Percentiles rank a stretch among this genome's conserved stretches.
phyloP scores from a whole-genome alignment of 2,113 vertebrate genomes.

The Boleophthalmus pectinirostris region DNA sequence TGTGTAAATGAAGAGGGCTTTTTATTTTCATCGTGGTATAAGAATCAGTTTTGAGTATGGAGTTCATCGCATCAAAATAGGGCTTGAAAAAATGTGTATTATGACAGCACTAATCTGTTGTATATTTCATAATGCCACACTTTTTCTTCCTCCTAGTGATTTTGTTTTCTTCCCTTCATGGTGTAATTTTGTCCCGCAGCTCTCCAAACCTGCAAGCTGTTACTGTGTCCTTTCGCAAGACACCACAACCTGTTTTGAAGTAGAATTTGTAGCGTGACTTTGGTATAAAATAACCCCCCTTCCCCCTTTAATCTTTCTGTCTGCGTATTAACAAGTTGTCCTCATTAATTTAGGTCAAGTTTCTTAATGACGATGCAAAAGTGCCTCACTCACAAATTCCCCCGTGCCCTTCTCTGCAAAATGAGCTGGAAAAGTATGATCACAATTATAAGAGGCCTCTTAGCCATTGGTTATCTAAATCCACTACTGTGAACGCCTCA shows the following conservation, averaged over 20 bases:
- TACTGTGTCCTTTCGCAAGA: neutral
- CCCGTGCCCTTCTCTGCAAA: conserved; percentile 30
- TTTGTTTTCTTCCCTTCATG: neutral
- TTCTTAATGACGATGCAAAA: conserved; percentile 58
- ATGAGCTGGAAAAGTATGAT: conserved; percentile 44
- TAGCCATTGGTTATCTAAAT: conserved; percentile 31
- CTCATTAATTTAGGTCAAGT: conserved; percentile 58
- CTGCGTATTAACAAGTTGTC: conserved; percentile 37
- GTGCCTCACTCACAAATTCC: conserved; percentile 39
- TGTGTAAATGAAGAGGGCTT: no score
- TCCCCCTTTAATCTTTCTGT: neutral
- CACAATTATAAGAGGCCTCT: conserved; percentile 39
- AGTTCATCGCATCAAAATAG: no score
- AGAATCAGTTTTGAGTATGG: no score
- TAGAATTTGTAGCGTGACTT: neutral
- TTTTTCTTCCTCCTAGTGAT: no score
- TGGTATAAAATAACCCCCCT: neutral
- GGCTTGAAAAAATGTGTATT: no score
- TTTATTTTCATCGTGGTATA: no score
- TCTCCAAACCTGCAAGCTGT: neutral
- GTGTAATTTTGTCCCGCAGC: neutral
- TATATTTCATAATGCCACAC: no score
- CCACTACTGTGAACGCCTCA: conserved; percentile 4
- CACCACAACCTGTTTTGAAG: neutral
- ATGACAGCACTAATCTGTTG: no score